Evolutionary conservation across 2,888 invertebrate genomes (phyloP).

Genomic region (Tryphoninae sp.): DNA sequence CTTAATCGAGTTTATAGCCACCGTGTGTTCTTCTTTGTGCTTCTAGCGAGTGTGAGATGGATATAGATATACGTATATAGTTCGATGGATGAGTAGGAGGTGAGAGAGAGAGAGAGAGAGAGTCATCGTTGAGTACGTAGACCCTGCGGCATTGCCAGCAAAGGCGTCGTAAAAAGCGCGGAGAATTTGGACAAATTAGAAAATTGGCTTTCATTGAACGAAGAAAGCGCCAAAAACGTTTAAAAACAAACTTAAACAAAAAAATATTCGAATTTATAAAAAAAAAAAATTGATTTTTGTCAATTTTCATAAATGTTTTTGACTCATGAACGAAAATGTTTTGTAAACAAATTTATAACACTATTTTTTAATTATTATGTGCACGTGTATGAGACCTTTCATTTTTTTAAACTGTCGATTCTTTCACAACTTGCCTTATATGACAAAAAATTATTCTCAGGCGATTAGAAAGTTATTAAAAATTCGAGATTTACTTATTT

Average conservation of each 20-base stretch:
- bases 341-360: too few relatives aligned
- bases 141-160: conserved; percentile 44
- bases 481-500: too few relatives aligned
- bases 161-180: conserved; percentile 20
- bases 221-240: neutral
- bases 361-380: too few relatives aligned
- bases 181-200: neutral
- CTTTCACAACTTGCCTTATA: too few relatives aligned
- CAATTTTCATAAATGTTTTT: too few relatives aligned
- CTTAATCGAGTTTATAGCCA: conserved; percentile 61
- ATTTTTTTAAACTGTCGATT: too few relatives aligned
- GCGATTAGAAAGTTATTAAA: too few relatives aligned
- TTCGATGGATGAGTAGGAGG: neutral
- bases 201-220: neutral
- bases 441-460: too few relatives aligned
- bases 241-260: neutral
- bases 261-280: neutral
- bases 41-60: conserved; percentile 15
- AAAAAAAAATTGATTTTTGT: too few relatives aligned
- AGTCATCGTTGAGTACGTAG: conserved; percentile 51
- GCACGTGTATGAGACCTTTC: too few relatives aligned
- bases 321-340: too few relatives aligned
- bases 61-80: neutral
- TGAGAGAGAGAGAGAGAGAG: neutral
- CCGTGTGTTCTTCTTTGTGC: conserved; percentile 17